Percentiles rank a stretch among this genome's conserved stretches.
phyloP scores from a whole-genome alignment of 2,797 vertebrate genomes.

The Mus minutoides region DNA sequence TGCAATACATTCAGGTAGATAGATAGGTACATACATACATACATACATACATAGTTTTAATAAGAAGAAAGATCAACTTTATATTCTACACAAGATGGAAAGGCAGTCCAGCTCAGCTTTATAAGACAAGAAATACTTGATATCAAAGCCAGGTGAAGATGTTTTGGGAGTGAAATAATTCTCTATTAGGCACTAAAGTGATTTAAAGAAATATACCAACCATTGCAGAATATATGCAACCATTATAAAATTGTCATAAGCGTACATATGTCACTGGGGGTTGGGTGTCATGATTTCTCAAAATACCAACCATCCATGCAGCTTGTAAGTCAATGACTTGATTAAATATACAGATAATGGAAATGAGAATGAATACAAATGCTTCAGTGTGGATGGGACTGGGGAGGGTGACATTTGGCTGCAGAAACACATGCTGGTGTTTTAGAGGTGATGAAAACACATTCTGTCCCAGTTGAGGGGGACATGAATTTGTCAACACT shows the following conservation, averaged over 20 bases:
- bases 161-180: background rate
- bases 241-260: background rate
- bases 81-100: background rate
- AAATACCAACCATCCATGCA: background rate
- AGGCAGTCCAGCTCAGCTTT: background rate
- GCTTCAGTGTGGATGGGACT: background rate
- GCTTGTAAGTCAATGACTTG: background rate
- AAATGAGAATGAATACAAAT: background rate
- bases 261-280: background rate
- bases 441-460: background rate
- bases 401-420: background rate
- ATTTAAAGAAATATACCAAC: background rate
- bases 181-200: background rate
- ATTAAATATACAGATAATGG: background rate
- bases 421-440: background rate
- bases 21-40: background rate
- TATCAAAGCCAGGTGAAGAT: background rate
- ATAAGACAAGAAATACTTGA: background rate
- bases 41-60: background rate
- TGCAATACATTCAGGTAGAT: background rate
- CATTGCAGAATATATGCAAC: background rate
- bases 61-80: background rate
- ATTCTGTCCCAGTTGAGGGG: background rate
- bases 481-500: background rate
- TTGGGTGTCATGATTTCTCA: background rate